A percentile compares a stretch with the other conserved stretches of the same genome.
These are phyloP conservation scores for Prinia subflava DNA, from an alignment of 2,113 vertebrate genomes.

Conservation along the genomic window DNA sequence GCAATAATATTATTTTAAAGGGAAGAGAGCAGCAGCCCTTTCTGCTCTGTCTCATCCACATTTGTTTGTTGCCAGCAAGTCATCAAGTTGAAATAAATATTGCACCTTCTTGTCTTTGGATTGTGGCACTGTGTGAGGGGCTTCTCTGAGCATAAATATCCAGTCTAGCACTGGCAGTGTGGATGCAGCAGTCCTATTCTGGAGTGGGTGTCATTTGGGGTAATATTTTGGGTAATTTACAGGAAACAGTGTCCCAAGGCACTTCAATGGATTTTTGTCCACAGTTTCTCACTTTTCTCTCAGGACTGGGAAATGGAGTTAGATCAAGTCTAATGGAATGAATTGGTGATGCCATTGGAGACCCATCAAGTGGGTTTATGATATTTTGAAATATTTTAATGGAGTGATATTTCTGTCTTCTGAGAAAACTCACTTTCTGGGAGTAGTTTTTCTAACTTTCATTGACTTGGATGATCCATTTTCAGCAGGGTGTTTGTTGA, in stretches of 20 bases:
- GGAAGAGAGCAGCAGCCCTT: not conserved
- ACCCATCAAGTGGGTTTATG: not conserved
- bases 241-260: accelerated
- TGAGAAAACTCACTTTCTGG: not conserved
- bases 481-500: not conserved
- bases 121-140: not conserved
- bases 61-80: not conserved
- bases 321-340: too few species aligned
- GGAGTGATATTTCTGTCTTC: not conserved
- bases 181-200: not conserved
- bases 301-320: not conserved
- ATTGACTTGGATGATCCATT: not conserved
- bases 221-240: not conserved
- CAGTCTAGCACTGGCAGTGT: not conserved
- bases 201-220: not conserved
- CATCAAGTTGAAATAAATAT: not conserved
- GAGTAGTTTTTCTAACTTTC: not conserved
- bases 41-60: not conserved
- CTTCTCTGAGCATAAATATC: not conserved
- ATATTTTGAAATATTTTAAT: not conserved
- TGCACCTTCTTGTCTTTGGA: not conserved
- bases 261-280: not conserved
- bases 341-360: not conserved
- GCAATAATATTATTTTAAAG: not conserved
- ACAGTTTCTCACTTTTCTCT: not conserved